Evolutionary conservation across 2,113 vertebrate species (phyloP), one percentile per base, ranked within the genome.

Genomic region (Desmodus rotundus): DNA sequence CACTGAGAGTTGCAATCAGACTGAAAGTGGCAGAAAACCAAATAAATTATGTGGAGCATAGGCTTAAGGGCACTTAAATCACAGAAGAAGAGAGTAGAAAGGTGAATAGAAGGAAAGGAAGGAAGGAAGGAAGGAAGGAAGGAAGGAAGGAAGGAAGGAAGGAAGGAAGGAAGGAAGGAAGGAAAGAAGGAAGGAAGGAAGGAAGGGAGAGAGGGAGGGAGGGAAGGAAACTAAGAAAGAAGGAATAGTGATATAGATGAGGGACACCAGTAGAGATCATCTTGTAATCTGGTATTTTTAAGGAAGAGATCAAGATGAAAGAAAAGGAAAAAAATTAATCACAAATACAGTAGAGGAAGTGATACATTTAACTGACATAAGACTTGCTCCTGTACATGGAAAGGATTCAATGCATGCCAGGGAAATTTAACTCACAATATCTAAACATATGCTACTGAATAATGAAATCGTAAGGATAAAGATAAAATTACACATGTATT

Each of bases 101-200:
- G 3, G 22, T 19, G 2, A n/a, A 47, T 61, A 3, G 19, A 17
- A 28, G 38, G 15, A 1, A 2, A 24, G 24, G 6, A 36, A 2
- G 24, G 26, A 45, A 3, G n/a, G 19, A 33, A 1, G 7, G 36
- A 38, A 10, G 5, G 11, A 26, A 56, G 1, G 14, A 15, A 12
- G 20, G 28, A 20, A 7, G 7, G 7, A 61, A 2, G 22, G 6
- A 86, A 0, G 54, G 16, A 31, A 8, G 19, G 20, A 11, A 4
- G 20, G 14, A 3, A 0, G 54, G 16, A 31, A 8, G 19, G 20
- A 11, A 4, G 20, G 14, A 3, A 0, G 19, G 38, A 38, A 3
- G 6, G 26, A 28, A 5, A 5, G 15, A 74, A 4, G 6, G 9
- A 20, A 67, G 80, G 0, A 33, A 26, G 28, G 31, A 50, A 3